Evolutionary conservation across 2,888 invertebrate species (phyloP), one percentile per base, ranked within the genome.

Genomic region (Odontothrips loti): DNA sequence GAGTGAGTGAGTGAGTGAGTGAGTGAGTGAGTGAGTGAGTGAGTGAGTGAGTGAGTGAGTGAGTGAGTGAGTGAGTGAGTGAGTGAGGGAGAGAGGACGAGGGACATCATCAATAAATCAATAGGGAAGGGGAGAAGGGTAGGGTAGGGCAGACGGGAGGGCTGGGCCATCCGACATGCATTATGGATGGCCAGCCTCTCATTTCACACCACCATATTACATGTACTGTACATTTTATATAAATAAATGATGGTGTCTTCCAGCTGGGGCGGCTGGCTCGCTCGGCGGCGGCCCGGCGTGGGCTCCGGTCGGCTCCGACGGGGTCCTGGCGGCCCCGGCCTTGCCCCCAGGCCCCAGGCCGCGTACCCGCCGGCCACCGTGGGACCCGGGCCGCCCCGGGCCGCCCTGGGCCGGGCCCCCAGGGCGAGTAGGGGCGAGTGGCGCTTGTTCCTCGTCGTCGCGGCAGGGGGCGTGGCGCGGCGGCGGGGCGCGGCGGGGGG

Each of bases 151-250:
- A 6, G 34, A 43, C 34, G 34, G 34, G 34, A 43, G 34, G 34
- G 47, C n/a, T 9, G 63, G 47, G 29, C 9, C 63, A 82, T 82
- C 83, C 82, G 81, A 82, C 84, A 83, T 85, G 83, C 84, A 85
- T 85, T 84, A 85, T 85, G 85, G 82, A 85, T 84, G 83, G 84
- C 84, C 84, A 85, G 84, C 84, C 84, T 85, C 85, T 85, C 85
- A 84, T 85, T 85, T 85, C 85, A 85, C 85, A 85, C 85, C 85
- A 85, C 84, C 84, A 84, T 85, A 85, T 86, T 86, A 86, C 85
- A 85, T 85, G 85, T 85, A 85, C 85, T 85, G 85, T 85, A 85
- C 85, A 86, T 85, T 85, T 85, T 85, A 85, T 86, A 86, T 86
- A 85, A 85, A 85, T 86, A 86, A 85, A 84, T 84, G 84, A 85